A percentile compares a stretch with the other conserved stretches of the same genome.
Conservation (phyloP, 2,888 invertebrate genomes). For the Andrena bucephala region DNA sequence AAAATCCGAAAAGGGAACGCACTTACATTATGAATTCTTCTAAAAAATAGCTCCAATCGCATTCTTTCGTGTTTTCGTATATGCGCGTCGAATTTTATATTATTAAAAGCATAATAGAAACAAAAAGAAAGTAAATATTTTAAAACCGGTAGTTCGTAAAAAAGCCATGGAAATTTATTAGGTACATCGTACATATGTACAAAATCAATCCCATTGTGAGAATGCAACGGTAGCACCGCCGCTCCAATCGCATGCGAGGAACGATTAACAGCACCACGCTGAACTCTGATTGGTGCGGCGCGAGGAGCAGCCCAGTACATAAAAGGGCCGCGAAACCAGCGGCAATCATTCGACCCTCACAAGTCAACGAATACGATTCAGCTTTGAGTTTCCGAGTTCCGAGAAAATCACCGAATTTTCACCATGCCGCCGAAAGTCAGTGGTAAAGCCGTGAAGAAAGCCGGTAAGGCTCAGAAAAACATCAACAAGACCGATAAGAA, state of each 20-base stretch:
- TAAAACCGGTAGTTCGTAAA: not conserved
- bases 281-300: conserved; percentile 37
- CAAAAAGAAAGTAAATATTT: not conserved
- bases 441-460: conserved; percentile 69
- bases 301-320: not conserved
- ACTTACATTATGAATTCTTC: no score
- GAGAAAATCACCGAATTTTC: not conserved
- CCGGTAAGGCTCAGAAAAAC: conserved; percentile 81
- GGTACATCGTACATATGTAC: not conserved
- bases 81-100: not conserved
- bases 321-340: not conserved
- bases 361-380: not conserved
- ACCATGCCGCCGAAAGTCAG: conserved; percentile 71
- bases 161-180: conserved; percentile 6
- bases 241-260: conserved; percentile 19
- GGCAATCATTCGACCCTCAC: not conserved
- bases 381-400: not conserved
- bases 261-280: not conserved
- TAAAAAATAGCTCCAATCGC: no score
- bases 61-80: no score
- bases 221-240: not conserved
- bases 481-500: conserved; percentile 83
- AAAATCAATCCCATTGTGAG: conserved; percentile 34
- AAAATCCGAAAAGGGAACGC: not conserved
- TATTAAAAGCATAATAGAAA: not conserved